Percentiles rank a stretch among this genome's conserved stretches.
Evolutionary conservation across 2,797 vertebrate genomes (phyloP).

Genomic region (Platalea minor): DNA sequence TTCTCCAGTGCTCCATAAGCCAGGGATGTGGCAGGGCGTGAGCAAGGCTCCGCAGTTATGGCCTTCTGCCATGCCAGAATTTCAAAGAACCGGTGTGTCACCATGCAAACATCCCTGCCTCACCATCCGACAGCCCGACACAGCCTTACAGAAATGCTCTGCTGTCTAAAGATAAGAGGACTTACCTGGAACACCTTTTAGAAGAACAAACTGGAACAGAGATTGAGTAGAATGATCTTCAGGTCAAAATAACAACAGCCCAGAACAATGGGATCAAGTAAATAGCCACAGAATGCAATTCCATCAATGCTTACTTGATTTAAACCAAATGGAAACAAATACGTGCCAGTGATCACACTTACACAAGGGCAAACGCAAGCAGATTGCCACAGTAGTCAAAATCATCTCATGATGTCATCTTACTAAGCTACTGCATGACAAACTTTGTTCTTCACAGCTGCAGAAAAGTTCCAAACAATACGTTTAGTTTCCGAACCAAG

Average conservation of each 20-base stretch:
- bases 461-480: background rate
- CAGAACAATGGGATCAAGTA: background rate
- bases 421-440: background rate
- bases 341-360: background rate
- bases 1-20: background rate
- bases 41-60: background rate
- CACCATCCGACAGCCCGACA: background rate
- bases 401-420: background rate
- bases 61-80: background rate
- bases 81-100: background rate
- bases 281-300: background rate
- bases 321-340: background rate
- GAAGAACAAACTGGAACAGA: background rate
- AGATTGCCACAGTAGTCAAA: background rate
- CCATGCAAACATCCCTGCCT: background rate
- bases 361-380: background rate
- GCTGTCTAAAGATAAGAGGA: background rate
- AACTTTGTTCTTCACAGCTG: conserved; percentile 41
- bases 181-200: background rate
- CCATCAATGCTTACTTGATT: background rate
- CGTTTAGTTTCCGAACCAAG: background rate
- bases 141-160: background rate
- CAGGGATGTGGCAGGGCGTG: rapidly evolving
- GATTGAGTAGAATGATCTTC: background rate
- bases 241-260: background rate